Base-by-base conservation (phyloP, 2,797 vertebrate species). In the Crypturellus tataupa region DNA sequence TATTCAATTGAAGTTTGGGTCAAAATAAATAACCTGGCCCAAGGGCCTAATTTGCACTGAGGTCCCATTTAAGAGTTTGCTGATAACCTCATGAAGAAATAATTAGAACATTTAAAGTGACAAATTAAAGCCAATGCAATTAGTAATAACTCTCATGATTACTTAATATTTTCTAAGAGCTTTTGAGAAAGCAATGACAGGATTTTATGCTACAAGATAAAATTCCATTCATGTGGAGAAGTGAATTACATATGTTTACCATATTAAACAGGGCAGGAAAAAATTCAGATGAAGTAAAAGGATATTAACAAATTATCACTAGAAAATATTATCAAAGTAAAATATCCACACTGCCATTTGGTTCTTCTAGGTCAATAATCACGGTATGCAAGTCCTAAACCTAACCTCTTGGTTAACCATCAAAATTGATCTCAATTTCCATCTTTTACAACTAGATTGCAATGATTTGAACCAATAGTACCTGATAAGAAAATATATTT, bases 1-100 rank as follows among this genome's bases (percentile, higher is more conserved):
- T 87, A 96, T 88, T 96, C 90, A 97, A 94, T 31, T 95, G 93
- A 95, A 95, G 72, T 77, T 94, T 67, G 39, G 95, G 83, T 97
- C 91, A 97, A 97, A 97, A 96, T 93, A 97, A 98, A 94, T 94
- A 97, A 94, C 87, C 75, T 79, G 87, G 89, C 94, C 96, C 76
- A 91, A 73, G 90, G 93, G 95, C 72, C 68, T 97, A 94, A 96
- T 96, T 95, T 96, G 69, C 76, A 95, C 31, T 65, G 80, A 95
- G 88, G 84, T 89, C 86, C 68, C 89, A 81, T 92, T 97, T 95
- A 94, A 94, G 62, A 97, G 94, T 90, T 86, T 96, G 93, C 89
- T 94, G 86, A 96, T 95, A 95, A 96, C 86, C 89, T 94, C 89
- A 96, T n/a, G 80, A 97, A 94, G 95, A 97, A 97, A 96, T 96